A percentile compares a stretch with the other conserved stretches of the same genome.
Evolutionary conservation across 2,113 vertebrate species (phyloP).

Genomic region (Coracopsis vasa): DNA sequence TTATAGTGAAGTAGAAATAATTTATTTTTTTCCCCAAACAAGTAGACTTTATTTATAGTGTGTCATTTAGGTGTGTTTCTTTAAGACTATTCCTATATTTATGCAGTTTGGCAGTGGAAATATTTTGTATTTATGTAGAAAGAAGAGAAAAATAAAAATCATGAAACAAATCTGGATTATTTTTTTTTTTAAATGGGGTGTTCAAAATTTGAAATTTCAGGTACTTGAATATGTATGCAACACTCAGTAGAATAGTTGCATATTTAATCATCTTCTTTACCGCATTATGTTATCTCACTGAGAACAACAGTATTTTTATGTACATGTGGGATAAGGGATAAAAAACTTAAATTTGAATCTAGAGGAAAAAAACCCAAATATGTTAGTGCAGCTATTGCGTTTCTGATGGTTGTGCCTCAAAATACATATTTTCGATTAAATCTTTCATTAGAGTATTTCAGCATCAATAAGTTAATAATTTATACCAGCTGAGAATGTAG

Average conservation of each 20-base stretch:
- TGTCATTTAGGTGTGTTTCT: background rate
- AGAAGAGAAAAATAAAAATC: background rate
- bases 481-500: background rate
- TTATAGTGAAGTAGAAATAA: background rate
- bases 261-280: background rate
- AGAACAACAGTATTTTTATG: background rate
- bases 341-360: background rate
- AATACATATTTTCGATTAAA: background rate
- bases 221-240: background rate
- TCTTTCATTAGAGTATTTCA: background rate
- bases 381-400: background rate
- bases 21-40: background rate
- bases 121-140: background rate
- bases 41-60: background rate
- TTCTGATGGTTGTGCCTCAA: background rate
- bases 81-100: background rate
- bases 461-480: background rate
- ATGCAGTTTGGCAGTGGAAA: background rate
- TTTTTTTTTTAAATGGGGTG: background rate
- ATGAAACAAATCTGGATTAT: background rate
- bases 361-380: fast-evolving
- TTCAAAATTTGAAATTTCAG: background rate
- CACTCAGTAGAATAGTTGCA: background rate
- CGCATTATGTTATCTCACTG: background rate
- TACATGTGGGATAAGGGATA: background rate